Base-by-base conservation (phyloP, 2,113 vertebrate genomes). In the Rattus rattus region DNA sequence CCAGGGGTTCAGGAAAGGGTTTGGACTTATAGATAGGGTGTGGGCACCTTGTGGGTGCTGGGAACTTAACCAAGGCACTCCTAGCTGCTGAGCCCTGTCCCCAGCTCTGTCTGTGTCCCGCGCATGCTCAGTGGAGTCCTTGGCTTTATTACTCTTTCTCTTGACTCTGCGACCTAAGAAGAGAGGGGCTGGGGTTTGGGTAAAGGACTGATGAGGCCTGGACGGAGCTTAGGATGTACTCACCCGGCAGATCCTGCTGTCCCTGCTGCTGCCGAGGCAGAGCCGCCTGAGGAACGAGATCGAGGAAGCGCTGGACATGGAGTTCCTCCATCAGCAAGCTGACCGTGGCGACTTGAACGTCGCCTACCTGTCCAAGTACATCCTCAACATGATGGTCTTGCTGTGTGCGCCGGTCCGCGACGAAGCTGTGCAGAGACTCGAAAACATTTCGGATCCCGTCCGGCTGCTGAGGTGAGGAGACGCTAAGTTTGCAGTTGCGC, bases 371-470 rank as follows among this genome's bases (percentile, higher is more conserved):
- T 97, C 98, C 0, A 92, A 14, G 20, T 98, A 97, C 26, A 28
- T 99, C 83, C 95, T 98, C 61, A 94, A 92, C 95, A 99, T 94
- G 89, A 99, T 98, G 99, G 98, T 98, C 3, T 95, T 98, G 85
- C 94, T 99, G 39, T 99, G 99, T 4, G 98, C 98, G 0, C 99
- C 99, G 0, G 52, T 98, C 33, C 95, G 98, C 0, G 99, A 99
- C 75, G 96, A 98, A 20, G 98, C 98, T 12, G 96, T 99, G 79
- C 94, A 97, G 76, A 98, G 95, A 1, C 97, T 99, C 17, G 98
- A 95, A 69, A 95, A 59, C 24, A 95, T 99, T 14, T 9, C 97
- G 10, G 98, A 98, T 47, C 98, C 98, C 0, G 98, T 98, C 96
- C 96, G 95, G 28, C 95, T 99, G 43, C 94, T 99, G 97, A 99